Conservation (phyloP, 2,888 invertebrate species). For the Nomada ferruginata region DNA sequence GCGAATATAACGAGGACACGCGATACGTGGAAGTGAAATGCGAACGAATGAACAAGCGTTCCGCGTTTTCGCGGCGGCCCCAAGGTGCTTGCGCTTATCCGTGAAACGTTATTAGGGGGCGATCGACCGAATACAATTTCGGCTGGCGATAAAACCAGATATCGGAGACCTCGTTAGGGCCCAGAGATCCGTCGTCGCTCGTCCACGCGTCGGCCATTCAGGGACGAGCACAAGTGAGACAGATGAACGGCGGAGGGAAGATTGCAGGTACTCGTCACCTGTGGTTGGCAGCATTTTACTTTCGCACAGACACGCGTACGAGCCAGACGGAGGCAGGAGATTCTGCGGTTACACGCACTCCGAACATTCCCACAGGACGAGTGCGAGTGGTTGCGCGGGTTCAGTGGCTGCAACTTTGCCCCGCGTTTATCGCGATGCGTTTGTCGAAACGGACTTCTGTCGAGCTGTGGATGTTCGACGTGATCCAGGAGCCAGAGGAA, state of each 20-base stretch:
- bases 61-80: no score
- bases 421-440: conserved; percentile 57
- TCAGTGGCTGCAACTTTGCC: conserved; percentile 35
- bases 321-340: conserved; percentile 27
- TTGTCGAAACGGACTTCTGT: conserved; percentile 39
- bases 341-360: conserved; percentile 79
- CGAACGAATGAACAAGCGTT: no score
- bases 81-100: no score
- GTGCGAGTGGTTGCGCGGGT: conserved; percentile 63
- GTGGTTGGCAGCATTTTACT: conserved; percentile 16
- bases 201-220: neutral
- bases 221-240: neutral
- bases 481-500: no score
- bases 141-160: no score
- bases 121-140: no score
- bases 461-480: no score
- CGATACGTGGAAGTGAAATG: neutral
- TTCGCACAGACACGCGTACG: conserved; percentile 27
- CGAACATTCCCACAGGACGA: conserved; percentile 79
- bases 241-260: no score
- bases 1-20: neutral
- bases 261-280: no score
- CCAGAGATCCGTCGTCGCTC: neutral
- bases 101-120: no score
- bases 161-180: no score